A percentile compares a stretch with the other conserved stretches of the same genome.
These are phyloP conservation scores for Ectemnius lituratus DNA, from an alignment of 2,888 invertebrate species.

Conservation along the genomic window DNA sequence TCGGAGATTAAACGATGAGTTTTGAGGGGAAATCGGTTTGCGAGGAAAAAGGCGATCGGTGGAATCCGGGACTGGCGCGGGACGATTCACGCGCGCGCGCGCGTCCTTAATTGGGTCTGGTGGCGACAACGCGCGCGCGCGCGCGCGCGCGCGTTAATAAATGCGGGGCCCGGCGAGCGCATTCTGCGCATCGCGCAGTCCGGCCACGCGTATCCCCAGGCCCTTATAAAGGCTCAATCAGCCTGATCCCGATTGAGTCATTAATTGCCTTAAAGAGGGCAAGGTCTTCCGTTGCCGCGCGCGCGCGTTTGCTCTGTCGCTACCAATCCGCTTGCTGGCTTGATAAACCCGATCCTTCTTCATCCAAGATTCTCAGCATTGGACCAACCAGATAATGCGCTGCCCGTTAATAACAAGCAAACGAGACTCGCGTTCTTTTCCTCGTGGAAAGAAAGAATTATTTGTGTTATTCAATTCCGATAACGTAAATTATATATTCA, in stretches of 20 bases:
- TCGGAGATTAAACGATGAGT: neutral
- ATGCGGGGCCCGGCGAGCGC: slow-evolving; percentile 63
- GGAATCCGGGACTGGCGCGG: neutral
- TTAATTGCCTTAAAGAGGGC: slow-evolving; percentile 74
- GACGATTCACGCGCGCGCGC: slow-evolving; percentile 35
- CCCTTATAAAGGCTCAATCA: slow-evolving; percentile 74
- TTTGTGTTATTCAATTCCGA: too few relatives aligned
- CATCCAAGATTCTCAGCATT: too few relatives aligned
- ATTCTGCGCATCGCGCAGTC: slow-evolving; percentile 71
- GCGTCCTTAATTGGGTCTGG: slow-evolving; percentile 66
- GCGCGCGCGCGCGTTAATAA: slow-evolving; percentile 60
- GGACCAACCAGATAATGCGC: too few relatives aligned
- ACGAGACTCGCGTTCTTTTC: too few relatives aligned
- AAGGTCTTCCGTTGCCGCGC: slow-evolving; percentile 56
- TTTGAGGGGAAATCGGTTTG: slow-evolving; percentile 25
- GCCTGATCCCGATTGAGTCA: slow-evolving; percentile 72
- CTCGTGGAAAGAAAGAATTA: too few relatives aligned
- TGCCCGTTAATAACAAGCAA: too few relatives aligned
- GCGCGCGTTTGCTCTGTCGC: too few relatives aligned
- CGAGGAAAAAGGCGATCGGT: slow-evolving; percentile 4
- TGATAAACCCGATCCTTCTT: too few relatives aligned
- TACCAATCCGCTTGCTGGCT: too few relatives aligned
- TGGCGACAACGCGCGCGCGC: slow-evolving; percentile 43
- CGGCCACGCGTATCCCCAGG: slow-evolving; percentile 66
- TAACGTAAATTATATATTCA: too few relatives aligned